Base-by-base conservation (phyloP, 37 sponge, comb jelly and placozoan genomes). In the Axinella damicornis region DNA sequence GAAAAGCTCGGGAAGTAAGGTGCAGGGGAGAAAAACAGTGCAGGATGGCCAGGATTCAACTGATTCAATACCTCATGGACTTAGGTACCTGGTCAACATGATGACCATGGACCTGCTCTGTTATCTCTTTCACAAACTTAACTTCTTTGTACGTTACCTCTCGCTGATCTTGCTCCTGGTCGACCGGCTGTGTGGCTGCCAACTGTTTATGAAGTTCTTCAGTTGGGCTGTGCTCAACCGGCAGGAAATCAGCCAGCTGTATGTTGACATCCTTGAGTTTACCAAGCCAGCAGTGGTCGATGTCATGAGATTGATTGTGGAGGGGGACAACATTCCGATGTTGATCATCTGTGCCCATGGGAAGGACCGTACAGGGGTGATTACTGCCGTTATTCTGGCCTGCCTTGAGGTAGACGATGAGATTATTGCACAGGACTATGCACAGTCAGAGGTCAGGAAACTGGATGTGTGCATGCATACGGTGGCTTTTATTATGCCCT, bases 301-400 rank as follows among this genome's bases (percentile, higher is more conserved):
- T 67, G 71, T 85, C 27, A 46, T 95, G 40, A 58, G 84, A 22
- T 35, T 92, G 36, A 21, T 95, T 18, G 15, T 80, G 2, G 73
- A 86, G 21, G 70, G 76, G 35, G 77, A 78, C 5, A 90, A 89
- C 55, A 66, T 84, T 0, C 96, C 96, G 4, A 81, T 85, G 37
- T 38, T 95, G 57, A 81, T 95, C 9, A 93, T 92, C 68, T 95
- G 96, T 81, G 86, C 96, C 20, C 96, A 95, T 75, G 96, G 96
- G 63, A 95, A 95, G 85, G 96, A 95, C 53, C 68, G 96, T 0
- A 95, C 96, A 0, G 96, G 96, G 24, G 71, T 92, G 18, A 66
- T 95, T 22, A 58, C 89, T 32, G 90, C 83, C 2, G 31, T 95
- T 25, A 69, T 95, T 15, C 83, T 95, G 9, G 86, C 82, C 33